phyloP scores from a whole-genome alignment of 2,113 vertebrate species.

The Azemiops feae region DNA sequence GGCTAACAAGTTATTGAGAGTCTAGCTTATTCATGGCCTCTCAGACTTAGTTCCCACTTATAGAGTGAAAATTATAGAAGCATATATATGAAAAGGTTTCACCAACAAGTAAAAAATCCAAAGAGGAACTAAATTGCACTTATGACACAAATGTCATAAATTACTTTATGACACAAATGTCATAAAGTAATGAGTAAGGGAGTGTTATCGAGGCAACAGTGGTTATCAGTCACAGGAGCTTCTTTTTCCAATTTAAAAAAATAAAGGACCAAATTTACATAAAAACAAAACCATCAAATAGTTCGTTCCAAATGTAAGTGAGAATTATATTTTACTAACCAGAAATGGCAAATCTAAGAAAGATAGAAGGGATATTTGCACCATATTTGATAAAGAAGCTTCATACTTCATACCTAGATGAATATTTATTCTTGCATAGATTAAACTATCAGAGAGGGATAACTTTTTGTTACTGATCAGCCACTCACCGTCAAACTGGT shows the following conservation, averaged over 20 bases:
- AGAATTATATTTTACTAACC: neutral
- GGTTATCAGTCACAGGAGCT: neutral
- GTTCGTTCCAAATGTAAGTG: neutral
- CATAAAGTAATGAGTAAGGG: neutral
- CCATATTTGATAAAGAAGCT: neutral
- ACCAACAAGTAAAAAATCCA: neutral
- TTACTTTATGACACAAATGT: no score
- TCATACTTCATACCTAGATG: neutral
- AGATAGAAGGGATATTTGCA: neutral
- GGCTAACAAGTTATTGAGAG: neutral
- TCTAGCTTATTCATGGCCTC: neutral
- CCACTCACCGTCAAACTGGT: conserved; percentile 94
- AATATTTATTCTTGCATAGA: neutral
- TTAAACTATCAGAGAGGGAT: neutral
- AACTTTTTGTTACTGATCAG: neutral
- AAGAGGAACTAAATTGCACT: neutral
- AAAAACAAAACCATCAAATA: neutral
- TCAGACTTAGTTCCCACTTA: neutral
- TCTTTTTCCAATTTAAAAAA: neutral
- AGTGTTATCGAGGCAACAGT: neutral
- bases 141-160: no score
- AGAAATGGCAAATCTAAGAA: neutral
- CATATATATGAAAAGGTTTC: neutral
- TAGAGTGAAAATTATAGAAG: neutral
- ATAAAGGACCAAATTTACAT: neutral